Conservation (phyloP, 2,113 vertebrate species). For the human (Homo sapiens) region DNA sequence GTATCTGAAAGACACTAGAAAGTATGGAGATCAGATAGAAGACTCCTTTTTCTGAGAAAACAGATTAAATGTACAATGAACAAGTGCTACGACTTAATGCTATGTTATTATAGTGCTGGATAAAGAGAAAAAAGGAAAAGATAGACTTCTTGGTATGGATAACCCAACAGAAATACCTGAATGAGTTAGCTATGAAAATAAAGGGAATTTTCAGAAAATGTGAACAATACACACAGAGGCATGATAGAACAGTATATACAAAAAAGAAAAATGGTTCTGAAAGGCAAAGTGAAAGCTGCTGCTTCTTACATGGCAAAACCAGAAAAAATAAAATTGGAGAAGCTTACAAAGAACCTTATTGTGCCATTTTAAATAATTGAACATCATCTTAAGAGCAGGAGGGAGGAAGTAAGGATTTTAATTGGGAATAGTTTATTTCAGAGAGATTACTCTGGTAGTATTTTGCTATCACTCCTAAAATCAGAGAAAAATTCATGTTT, state of each 20-base stretch:
- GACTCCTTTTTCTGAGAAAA: neutral
- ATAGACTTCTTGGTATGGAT: neutral
- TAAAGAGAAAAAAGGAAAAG: neutral
- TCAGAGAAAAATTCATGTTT: neutral
- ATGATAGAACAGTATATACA: neutral
- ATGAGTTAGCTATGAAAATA: neutral
- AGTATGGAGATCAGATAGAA: neutral
- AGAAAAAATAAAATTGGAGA: neutral
- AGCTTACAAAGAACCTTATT: neutral
- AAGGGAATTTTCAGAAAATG: neutral
- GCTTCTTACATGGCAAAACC: neutral
- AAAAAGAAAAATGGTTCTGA: neutral
- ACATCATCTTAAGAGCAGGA: neutral
- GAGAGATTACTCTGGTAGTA: neutral
- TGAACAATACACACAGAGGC: neutral
- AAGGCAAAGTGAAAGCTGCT: neutral
- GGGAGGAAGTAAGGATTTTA: neutral
- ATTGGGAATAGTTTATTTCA: neutral
- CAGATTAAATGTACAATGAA: neutral
- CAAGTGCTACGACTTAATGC: neutral
- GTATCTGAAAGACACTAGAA: neutral
- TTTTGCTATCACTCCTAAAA: neutral
- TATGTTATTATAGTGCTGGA: neutral
- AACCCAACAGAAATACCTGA: neutral
- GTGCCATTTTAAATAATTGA: neutral